A percentile compares a stretch with the other conserved stretches of the same genome.
phyloP scores from a whole-genome alignment of 2,888 invertebrate genomes.

The Aproaerema taeniolella region DNA sequence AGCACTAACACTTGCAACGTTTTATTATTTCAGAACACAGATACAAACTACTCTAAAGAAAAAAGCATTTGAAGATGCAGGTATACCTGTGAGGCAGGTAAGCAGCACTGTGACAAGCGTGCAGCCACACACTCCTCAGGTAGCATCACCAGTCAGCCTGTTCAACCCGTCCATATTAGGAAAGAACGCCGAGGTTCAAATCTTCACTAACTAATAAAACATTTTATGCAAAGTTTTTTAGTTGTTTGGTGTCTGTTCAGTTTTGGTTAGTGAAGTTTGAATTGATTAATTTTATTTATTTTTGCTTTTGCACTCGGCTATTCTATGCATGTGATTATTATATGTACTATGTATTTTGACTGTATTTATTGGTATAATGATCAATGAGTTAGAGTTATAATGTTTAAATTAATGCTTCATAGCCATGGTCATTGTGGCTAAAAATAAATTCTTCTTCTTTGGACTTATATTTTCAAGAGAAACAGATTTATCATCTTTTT shows the following conservation, averaged over 20 bases:
- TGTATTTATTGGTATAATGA: too few species aligned
- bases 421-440: too few species aligned
- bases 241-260: constrained; percentile 38
- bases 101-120: constrained; percentile 69
- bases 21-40: constrained; percentile 81
- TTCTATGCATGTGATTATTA: too few species aligned
- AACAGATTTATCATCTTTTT: too few species aligned
- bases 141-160: constrained; percentile 49
- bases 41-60: constrained; percentile 91
- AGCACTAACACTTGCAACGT: too few species aligned
- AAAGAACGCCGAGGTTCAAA: constrained; percentile 76
- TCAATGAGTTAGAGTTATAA: too few species aligned
- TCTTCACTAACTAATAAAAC: constrained; percentile 57
- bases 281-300: constrained; percentile 27
- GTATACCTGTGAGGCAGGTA: constrained; percentile 84
- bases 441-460: too few species aligned
- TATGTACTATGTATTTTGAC: too few species aligned
- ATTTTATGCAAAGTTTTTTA: constrained; percentile 23
- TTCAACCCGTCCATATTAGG: constrained; percentile 58
- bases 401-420: too few species aligned
- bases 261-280: constrained; percentile 47
- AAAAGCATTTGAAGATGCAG: constrained; percentile 92
- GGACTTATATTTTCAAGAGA: too few species aligned
- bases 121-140: constrained; percentile 46
- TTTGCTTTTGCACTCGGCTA: constrained; percentile 19